phyloP scores from a whole-genome alignment of 2,888 invertebrate genomes.

The Patella depressa region DNA sequence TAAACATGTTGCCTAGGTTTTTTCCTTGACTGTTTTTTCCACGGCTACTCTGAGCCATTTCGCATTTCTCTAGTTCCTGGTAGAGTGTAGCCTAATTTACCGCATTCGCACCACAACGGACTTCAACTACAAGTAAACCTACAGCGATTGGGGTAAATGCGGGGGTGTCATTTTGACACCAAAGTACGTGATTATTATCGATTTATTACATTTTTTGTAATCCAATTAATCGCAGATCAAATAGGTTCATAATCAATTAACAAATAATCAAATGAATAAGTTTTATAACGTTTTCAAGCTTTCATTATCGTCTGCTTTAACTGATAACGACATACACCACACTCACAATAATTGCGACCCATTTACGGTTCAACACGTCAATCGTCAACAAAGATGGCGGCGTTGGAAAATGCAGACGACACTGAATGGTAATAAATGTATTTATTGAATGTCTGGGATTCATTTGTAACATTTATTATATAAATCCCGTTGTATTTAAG shows the following conservation, averaged over 20 bases:
- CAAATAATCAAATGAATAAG: no score
- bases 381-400: conserved; percentile 54
- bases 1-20: conserved; percentile 78
- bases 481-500: no score
- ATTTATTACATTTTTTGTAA: no score
- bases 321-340: background rate
- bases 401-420: conserved; percentile 53
- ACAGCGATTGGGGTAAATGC: conserved; percentile 1
- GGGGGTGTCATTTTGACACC: conserved; percentile 8
- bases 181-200: background rate
- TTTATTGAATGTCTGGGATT: no score
- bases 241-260: no score
- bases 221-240: no score
- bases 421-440: conserved; percentile 49
- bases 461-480: no score
- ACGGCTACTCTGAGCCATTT: conserved; percentile 41
- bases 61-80: background rate
- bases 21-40: conserved; percentile 52
- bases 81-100: no score
- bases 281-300: no score
- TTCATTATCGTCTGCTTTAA: no score
- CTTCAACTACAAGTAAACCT: background rate
- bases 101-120: no score
- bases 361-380: conserved; percentile 50
- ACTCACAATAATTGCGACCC: background rate